Evolutionary conservation across 64 coral and sea anemone genomes (phyloP), one percentile per base, ranked within the genome.

Genomic region (Cladopsammia gracilis): DNA sequence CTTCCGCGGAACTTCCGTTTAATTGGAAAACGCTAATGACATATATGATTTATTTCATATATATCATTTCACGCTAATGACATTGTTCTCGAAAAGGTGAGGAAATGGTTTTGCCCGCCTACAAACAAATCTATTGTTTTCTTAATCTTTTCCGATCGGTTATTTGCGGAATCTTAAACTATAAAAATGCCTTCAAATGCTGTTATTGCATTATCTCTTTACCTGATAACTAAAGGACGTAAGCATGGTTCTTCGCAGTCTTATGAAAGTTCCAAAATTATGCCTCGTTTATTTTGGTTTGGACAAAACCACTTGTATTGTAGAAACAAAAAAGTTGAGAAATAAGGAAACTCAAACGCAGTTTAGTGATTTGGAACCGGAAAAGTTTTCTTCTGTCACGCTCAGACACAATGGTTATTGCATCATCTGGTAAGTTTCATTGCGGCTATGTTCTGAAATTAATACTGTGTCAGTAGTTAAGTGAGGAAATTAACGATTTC

Each of bases 271-370:
- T 62, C 60, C 79, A 26, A 65, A 83, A 14, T 19, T 83, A 16
- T 83, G 79, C 13, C 79, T 83, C 3, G 22, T 83, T 61, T 83
- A 83, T 44, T 83, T 83, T 46, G 22, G n/a, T 20, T 5, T 6
- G 20, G 64, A 69, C 20, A 70, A 86, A 69, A 86, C 12, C 67
- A 86, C 82, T 52, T 70, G 82, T 64, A 83, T 81, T 25, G 77
- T 81, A 1, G 77, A 81, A 24, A 81, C 77, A n/a, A 81, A 81
- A 65, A 83, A 83, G 42, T 16, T 83, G 20, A 22, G 59, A 83
- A 25, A 46, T 9, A 83, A 83, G 62, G 14, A 79, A 62, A 62
- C 13, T 15, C 9, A 5, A 69, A 69, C 22, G 4, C 23, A 25
- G 2, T 83, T 83, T 58, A 83, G 25, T 83, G 54, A 78, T 51